Base-by-base conservation (phyloP, 2,797 vertebrate species). In the Epinephelus coioides region DNA sequence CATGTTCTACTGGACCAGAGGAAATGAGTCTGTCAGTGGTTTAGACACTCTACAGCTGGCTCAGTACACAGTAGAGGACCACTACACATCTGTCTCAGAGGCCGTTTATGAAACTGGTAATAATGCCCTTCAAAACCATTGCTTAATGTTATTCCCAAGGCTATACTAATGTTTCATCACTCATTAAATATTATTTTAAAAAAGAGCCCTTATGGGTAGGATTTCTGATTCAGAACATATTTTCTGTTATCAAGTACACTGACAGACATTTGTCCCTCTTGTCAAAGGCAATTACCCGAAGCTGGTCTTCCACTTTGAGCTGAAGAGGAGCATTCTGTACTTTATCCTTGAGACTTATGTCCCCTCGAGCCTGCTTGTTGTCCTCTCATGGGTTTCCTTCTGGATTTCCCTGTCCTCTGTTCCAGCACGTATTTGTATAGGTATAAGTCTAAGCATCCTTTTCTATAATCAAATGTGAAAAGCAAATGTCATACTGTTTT, bases 401-500 rank as follows among this genome's bases (percentile, higher is more conserved):
- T 98, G 97, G 97, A 98, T 98, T 85, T 97, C 97, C 34, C 94
- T 97, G 70, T 97, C 97, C 17, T 98, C 97, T 0, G 97, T 98
- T 78, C 97, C 97, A 63, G 97, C 97, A 66, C 96, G 97, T 68
- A 96, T 98, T 80, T 97, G 97, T 84, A 98, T 98, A 92, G 97
- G 97, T 98, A 94, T 11, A 23, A 6, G 2, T 1, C 38, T 46
- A 64, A 10, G 8, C 18, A 7, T 10, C 8, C 0, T 59, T 44
- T 44, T 25, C 47, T 23, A 30, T 9, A 43, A 0, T 78, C 23
- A 64, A 5, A 30, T 2, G 0, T 61, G 2, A 54, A 38, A 73
- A 51, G 5, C n/a, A 69, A 49, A 66, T 27, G 8, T 38, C 5
- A 27, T n/a, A 2, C 6, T 40, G 54, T 4, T 18, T 62, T 50